These are phyloP conservation scores for Drosophila rellima DNA, from an alignment of 2,888 invertebrate species.

Conservation along the genomic window DNA sequence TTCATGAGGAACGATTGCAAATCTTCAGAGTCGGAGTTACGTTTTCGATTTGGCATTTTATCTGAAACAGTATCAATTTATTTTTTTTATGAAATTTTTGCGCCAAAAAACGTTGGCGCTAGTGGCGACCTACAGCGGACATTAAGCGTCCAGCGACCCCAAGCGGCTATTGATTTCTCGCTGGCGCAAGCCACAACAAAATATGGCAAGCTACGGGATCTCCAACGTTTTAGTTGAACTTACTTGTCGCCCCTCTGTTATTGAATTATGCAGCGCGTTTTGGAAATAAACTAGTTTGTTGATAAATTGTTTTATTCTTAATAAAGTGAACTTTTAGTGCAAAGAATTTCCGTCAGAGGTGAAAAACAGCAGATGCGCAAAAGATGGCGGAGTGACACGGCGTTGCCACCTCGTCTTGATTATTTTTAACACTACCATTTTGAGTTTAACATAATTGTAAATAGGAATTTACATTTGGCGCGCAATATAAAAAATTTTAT, in stretches of 20 bases:
- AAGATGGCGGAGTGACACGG: constrained; percentile 79
- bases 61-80: constrained; percentile 9
- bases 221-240: not conserved
- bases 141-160: constrained; percentile 45
- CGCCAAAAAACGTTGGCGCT: constrained; percentile 38
- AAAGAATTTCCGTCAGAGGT: constrained; percentile 76
- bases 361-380: constrained; percentile 59
- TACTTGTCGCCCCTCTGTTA: constrained; percentile 11
- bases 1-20: constrained; percentile 93
- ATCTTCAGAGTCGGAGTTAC: constrained; percentile 79
- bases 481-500: not conserved
- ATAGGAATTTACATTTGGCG: constrained; percentile 13
- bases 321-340: constrained; percentile 56
- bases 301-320: constrained; percentile 26
- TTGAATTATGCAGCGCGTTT: not conserved
- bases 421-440: constrained; percentile 30
- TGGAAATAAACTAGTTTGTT: not conserved
- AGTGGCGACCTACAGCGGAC: constrained; percentile 75
- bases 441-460: constrained; percentile 31
- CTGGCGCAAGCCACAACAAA: not conserved
- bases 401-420: constrained; percentile 37
- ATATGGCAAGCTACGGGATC: not conserved
- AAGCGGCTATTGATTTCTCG: constrained; percentile 68
- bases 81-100: constrained; percentile 40
- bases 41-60: constrained; percentile 55